Evolutionary conservation across 2,113 vertebrate species (phyloP), one percentile per base, ranked within the genome.

Genomic region (Oceanites oceanicus): DNA sequence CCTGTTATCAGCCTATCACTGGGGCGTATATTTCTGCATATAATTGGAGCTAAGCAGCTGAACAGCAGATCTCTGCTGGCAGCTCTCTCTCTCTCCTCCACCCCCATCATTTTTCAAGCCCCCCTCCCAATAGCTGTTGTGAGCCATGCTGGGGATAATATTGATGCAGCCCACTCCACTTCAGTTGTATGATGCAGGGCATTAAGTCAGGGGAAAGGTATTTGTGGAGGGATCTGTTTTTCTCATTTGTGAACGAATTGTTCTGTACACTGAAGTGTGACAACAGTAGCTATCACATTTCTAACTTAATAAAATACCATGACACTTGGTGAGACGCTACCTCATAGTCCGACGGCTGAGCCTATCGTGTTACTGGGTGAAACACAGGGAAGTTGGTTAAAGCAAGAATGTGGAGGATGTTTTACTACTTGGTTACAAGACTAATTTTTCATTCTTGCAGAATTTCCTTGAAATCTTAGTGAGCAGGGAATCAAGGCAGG

Each of bases 201-300:
- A 76, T 95, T 78, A 95, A 81, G 92, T 98, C 97, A 98, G 92
- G 38, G 81, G 97, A 98, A 98, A 98, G 97, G 98, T 76, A 98
- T 98, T 86, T 90, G 97, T 61, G 79, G 78, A 95, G 92, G 42
- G 95, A 93, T 98, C 98, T 98, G 98, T 27, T 98, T 97, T 98
- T 95, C 98, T 98, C 98, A 97, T 98, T 93, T 98, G 92, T 92
- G 80, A 95, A 97, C 96, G 97, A 98, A 98, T 97, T 97, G 98
- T 97, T 97, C 96, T 96, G 98, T 96, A 98, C 52, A 88, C 96
- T 96, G 93, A 92, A 94, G 97, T 97, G 98, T 94, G 97, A 98
- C 98, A 98, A 97, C 97, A 96, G 98, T 96, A 97, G 98, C 92
- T 97, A 98, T 98, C 98, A 88, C 98, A 92, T 98, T 98, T 98